phyloP scores from a whole-genome alignment of 2,113 vertebrate genomes.

The Diglossa brunneiventris region DNA sequence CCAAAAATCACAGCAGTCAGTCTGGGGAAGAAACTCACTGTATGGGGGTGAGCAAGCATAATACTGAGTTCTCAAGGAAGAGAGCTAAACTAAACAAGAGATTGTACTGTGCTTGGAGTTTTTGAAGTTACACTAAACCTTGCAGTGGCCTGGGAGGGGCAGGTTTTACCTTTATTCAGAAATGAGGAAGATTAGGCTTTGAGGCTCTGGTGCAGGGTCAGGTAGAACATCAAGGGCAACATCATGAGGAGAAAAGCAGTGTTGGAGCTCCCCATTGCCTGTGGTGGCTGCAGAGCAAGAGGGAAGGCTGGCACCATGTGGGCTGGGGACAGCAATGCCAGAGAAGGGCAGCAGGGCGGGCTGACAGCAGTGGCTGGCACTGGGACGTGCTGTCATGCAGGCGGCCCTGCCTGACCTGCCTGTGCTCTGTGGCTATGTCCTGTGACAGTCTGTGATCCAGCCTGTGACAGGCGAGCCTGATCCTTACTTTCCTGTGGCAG shows the following conservation, averaged over 20 bases:
- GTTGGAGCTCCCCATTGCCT: neutral
- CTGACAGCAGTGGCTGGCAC: fast-evolving
- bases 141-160: neutral
- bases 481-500: conserved; percentile 71
- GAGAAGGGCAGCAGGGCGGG: fast-evolving
- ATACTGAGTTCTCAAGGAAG: neutral
- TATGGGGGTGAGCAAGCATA: neutral
- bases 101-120: neutral
- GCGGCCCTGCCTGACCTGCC: neutral
- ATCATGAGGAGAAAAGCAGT: neutral
- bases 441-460: neutral
- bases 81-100: neutral
- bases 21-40: neutral
- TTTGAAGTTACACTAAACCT: neutral
- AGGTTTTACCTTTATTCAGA: neutral
- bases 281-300: neutral
- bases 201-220: neutral
- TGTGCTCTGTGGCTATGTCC: neutral
- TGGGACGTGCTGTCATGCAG: neutral
- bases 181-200: neutral
- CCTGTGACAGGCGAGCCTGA: neutral
- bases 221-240: neutral
- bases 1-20: neutral
- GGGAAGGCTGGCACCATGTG: neutral
- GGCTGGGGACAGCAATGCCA: neutral